These are phyloP conservation scores for Silvanus unidentatus DNA, from an alignment of 2,888 invertebrate genomes.

Conservation along the genomic window DNA sequence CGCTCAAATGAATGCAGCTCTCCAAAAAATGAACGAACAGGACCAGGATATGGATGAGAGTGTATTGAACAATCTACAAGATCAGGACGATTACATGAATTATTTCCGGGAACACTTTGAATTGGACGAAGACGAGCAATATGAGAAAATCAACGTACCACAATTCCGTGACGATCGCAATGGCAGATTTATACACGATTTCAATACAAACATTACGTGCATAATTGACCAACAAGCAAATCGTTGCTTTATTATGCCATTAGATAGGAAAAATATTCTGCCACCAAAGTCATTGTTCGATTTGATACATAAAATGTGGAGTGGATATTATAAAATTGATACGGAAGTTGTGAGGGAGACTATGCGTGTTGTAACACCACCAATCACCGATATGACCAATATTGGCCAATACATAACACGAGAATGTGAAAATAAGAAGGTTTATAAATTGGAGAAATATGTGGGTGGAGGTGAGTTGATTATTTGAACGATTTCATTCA, in stretches of 20 bases:
- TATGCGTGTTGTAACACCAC: slow-evolving; percentile 69
- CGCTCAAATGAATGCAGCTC: background rate
- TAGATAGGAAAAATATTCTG: slow-evolving; percentile 69
- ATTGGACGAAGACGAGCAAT: slow-evolving; percentile 65
- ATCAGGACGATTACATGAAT: too few relatives aligned
- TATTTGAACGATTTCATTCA: slow-evolving; percentile 7
- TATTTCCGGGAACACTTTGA: slow-evolving; percentile 74
- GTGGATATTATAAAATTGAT: slow-evolving; percentile 76
- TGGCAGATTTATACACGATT: slow-evolving; percentile 89
- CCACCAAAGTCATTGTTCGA: slow-evolving; percentile 77
- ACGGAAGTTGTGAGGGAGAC: slow-evolving; percentile 69
- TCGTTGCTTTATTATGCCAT: slow-evolving; percentile 86
- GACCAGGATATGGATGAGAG: too few relatives aligned
- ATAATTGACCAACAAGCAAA: slow-evolving; percentile 41
- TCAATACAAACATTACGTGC: slow-evolving; percentile 66
- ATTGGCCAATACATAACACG: slow-evolving; percentile 65
- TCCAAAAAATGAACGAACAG: background rate
- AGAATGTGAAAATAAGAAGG: slow-evolving; percentile 64
- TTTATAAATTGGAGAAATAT: slow-evolving; percentile 67
- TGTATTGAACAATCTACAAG: too few relatives aligned
- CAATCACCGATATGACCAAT: slow-evolving; percentile 56
- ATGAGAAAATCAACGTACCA: slow-evolving; percentile 82
- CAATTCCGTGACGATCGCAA: slow-evolving; percentile 74
- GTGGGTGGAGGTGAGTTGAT: slow-evolving; percentile 59
- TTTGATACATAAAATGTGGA: slow-evolving; percentile 71